phyloP scores from a whole-genome alignment of 1,140 invertebrate genomes.

The Drosophila quadrilineata region DNA sequence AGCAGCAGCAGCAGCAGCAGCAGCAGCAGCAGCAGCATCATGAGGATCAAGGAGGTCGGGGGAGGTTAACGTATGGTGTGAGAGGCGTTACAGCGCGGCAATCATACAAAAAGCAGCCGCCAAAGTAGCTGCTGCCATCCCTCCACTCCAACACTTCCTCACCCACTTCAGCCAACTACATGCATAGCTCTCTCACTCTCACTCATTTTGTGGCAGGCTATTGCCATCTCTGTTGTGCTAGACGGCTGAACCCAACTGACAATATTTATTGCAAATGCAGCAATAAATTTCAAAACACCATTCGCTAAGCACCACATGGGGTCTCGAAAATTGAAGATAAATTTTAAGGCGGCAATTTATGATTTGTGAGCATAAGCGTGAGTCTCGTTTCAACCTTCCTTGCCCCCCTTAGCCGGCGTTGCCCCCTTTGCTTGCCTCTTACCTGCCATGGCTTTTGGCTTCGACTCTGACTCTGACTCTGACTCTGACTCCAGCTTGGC shows the following conservation, averaged over 20 bases:
- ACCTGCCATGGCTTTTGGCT: neutral
- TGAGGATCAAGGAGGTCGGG: neutral
- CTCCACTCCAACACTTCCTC: conserved; percentile 17
- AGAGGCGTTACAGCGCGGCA: conserved; percentile 73
- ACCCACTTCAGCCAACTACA: no score
- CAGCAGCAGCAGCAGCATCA: neutral
- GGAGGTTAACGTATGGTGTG: conserved; percentile 30
- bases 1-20: conserved; percentile 1
- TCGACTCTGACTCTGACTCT: neutral
- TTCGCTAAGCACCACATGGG: conserved; percentile 81
- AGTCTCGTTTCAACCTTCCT: conserved; percentile 38
- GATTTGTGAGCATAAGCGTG: conserved; percentile 80
- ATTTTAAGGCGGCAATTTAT: conserved; percentile 82
- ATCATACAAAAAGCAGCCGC: conserved; percentile 66
- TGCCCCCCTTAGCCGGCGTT: neutral
- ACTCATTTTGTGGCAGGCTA: neutral
- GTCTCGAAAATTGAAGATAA: conserved; percentile 81
- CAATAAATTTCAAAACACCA: conserved; percentile 82
- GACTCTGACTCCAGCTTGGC: no score
- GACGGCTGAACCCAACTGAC: conserved; percentile 60
- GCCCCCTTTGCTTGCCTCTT: neutral
- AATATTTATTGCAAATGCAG: conserved; percentile 82
- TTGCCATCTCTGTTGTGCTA: neutral
- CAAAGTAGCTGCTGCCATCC: conserved; percentile 28
- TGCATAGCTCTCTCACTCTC: conserved; percentile 4